Conservation (phyloP, 2,113 vertebrate genomes). For the Delphinus delphis region DNA sequence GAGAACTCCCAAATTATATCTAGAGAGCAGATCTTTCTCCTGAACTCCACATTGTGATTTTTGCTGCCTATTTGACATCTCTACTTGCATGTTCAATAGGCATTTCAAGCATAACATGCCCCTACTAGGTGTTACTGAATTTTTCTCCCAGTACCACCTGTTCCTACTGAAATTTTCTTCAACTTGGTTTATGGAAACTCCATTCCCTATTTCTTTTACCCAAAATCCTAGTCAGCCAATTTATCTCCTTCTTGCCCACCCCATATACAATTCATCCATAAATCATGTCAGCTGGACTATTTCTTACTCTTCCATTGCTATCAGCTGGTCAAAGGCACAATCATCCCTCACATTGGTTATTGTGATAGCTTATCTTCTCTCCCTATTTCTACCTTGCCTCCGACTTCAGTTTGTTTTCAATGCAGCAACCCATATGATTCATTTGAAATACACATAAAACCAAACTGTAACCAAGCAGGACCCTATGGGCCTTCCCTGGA, state of each 20-base stretch:
- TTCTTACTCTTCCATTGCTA: neutral
- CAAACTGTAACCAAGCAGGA: neutral
- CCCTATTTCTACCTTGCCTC: neutral
- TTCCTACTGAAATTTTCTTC: neutral
- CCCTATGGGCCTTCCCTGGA: neutral
- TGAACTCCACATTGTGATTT: neutral
- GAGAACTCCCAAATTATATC: neutral
- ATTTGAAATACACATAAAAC: neutral
- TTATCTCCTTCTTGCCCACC: neutral
- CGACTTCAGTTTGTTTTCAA: neutral
- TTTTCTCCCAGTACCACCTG: neutral
- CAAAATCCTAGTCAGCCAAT: neutral
- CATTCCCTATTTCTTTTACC: neutral
- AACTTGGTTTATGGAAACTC: neutral
- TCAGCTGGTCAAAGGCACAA: neutral
- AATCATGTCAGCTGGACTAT: neutral
- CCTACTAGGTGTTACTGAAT: neutral
- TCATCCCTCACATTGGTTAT: neutral
- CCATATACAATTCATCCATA: neutral
- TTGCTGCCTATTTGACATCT: neutral
- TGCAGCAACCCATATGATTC: neutral
- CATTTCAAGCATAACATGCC: neutral
- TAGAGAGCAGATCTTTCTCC: neutral
- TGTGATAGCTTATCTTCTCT: neutral
- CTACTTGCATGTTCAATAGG: neutral